These are phyloP conservation scores for Ligdia adustata DNA, from an alignment of 2,888 invertebrate genomes.

Conservation along the genomic window DNA sequence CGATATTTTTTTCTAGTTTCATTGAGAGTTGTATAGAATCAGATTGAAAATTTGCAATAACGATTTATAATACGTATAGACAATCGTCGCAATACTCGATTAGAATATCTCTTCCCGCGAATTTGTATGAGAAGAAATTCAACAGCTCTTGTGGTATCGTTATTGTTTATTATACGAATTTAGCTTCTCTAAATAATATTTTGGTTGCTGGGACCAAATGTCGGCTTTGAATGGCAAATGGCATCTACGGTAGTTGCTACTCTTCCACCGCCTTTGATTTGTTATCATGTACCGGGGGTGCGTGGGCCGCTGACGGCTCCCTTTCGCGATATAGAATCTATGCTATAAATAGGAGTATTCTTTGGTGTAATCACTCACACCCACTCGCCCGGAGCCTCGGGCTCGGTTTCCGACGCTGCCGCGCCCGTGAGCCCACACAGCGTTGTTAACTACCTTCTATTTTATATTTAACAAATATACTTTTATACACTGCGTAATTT, in stretches of 20 bases:
- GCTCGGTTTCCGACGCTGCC: constrained; percentile 22
- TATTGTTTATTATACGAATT: constrained; percentile 1
- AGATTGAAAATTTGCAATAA: neutral
- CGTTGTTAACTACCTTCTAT: constrained; percentile 9
- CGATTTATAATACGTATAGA: neutral
- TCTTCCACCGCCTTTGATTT: constrained; percentile 37
- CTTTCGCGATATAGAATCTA: constrained; percentile 58
- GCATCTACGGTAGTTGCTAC: constrained; percentile 13
- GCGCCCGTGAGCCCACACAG: constrained; percentile 24
- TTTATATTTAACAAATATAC: constrained; percentile 6
- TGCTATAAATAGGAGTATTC: constrained; percentile 70
- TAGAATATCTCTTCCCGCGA: neutral
- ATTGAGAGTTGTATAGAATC: constrained; percentile 3
- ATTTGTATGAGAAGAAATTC: constrained; percentile 1
- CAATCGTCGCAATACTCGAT: neutral
- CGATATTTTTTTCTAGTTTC: constrained; percentile 11
- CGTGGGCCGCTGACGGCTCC: constrained; percentile 47
- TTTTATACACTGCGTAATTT: constrained; percentile 14
- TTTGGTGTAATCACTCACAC: constrained; percentile 66
- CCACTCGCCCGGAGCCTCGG: constrained; percentile 49
- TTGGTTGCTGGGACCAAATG: constrained; percentile 5
- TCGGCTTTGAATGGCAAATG: constrained; percentile 15
- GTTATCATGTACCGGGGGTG: constrained; percentile 31
- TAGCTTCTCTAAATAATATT: constrained; percentile 3
- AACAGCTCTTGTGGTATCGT: constrained; percentile 3